Percentiles rank a stretch among this genome's conserved stretches.
phyloP scores from a whole-genome alignment of 30 jellyfish, hydroid and myxozoan genomes.

The Hydractinia echinata region DNA sequence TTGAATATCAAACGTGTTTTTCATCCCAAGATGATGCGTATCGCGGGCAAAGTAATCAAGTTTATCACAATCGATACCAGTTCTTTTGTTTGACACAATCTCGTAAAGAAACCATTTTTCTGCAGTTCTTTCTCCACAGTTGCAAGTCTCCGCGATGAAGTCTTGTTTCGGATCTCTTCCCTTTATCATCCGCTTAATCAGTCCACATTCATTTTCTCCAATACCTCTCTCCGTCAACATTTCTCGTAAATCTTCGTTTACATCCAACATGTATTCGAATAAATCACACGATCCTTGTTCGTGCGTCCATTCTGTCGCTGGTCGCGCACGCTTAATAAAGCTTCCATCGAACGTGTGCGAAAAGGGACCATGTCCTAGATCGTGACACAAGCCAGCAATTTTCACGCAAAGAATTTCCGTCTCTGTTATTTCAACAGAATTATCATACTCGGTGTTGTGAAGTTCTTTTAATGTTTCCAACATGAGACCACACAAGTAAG shows the following conservation, averaged over 20 bases:
- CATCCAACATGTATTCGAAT: constrained; percentile 68
- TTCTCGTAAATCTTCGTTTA: constrained; percentile 37
- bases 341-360: constrained; percentile 89
- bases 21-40: constrained; percentile 69
- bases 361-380: constrained; percentile 97
- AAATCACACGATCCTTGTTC: constrained; percentile 74
- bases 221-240: constrained; percentile 26
- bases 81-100: constrained; percentile 84
- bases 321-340: constrained; percentile 31
- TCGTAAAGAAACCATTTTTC: constrained; percentile 60
- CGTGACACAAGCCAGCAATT: constrained; percentile 97
- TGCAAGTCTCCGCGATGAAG: constrained; percentile 43
- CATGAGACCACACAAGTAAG: constrained; percentile 73
- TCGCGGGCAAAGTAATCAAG: constrained; percentile 95
- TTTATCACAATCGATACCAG: constrained; percentile 94
- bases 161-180: constrained; percentile 53
- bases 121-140: constrained; percentile 39
- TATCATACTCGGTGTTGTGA: constrained; percentile 42
- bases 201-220: constrained; percentile 37
- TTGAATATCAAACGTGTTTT: constrained; percentile 67
- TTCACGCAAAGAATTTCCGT: constrained; percentile 75
- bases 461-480: constrained; percentile 44
- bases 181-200: constrained; percentile 59
- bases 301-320: constrained; percentile 62
- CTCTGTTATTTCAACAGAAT: constrained; percentile 32